These are phyloP conservation scores for Blomia tropicalis DNA, from an alignment of 2,888 invertebrate genomes.

Conservation along the genomic window DNA sequence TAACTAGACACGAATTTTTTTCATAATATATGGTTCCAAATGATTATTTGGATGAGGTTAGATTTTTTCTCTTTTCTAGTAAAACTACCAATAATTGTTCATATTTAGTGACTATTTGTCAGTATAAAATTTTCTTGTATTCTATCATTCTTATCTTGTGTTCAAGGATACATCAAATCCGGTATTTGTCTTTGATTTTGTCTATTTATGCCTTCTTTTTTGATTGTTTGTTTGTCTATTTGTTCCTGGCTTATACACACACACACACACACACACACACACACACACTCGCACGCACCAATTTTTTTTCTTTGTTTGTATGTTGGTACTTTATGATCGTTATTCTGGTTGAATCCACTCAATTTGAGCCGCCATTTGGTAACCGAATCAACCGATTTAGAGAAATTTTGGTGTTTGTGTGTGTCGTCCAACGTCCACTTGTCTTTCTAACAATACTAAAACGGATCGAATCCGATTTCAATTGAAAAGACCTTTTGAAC, in stretches of 20 bases:
- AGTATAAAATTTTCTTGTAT: too few relatives aligned
- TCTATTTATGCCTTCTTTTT: not conserved
- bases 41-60: too few relatives aligned
- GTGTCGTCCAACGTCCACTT: too few relatives aligned
- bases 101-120: too few relatives aligned
- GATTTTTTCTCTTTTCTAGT: too few relatives aligned
- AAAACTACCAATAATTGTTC: too few relatives aligned
- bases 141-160: too few relatives aligned
- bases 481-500: not conserved
- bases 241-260: not conserved
- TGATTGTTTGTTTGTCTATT: not conserved
- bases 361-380: not conserved
- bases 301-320: not conserved
- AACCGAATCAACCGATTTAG: not conserved
- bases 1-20: too few relatives aligned
- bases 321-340: too few relatives aligned
- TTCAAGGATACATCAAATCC: too few relatives aligned
- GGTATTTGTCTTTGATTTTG: not conserved
- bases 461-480: not conserved
- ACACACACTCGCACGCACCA: not conserved
- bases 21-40: too few relatives aligned
- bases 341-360: conserved; percentile 8
- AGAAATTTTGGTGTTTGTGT: too few relatives aligned
- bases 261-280: not conserved
- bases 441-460: not conserved